These are phyloP conservation scores for Gari tellinella DNA, from an alignment of 2,888 invertebrate genomes.

Conservation along the genomic window DNA sequence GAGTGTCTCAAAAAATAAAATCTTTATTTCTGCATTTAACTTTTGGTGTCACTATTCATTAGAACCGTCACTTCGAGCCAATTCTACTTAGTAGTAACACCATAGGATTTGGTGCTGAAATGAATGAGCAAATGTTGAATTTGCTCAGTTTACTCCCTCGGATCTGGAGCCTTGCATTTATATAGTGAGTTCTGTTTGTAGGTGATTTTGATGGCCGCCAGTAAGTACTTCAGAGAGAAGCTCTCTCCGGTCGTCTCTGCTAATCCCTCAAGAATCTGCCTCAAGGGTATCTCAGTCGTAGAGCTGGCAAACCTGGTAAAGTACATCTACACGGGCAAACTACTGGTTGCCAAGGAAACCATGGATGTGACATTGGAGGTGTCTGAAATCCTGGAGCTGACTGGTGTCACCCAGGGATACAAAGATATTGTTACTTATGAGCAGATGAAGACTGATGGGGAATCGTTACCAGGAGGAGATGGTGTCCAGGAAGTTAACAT, in stretches of 20 bases:
- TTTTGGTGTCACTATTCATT: too few species aligned
- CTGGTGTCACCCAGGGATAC: constrained; percentile 49
- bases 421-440: constrained; percentile 52
- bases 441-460: constrained; percentile 8
- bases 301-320: constrained; percentile 55
- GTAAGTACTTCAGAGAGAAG: constrained; percentile 54
- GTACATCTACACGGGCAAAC: constrained; percentile 58
- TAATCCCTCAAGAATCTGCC: constrained; percentile 41
- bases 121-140: too few species aligned
- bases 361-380: constrained; percentile 56
- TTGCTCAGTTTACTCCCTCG: too few species aligned
- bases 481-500: too few species aligned
- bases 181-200: constrained; percentile 23
- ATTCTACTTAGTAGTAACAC: too few species aligned
- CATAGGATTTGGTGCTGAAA: too few species aligned
- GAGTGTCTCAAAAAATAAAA: too few species aligned
- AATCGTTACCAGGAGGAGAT: too few species aligned
- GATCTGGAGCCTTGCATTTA: neutral
- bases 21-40: too few species aligned
- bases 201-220: constrained; percentile 59
- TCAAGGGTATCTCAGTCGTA: constrained; percentile 58
- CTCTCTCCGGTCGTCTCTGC: constrained; percentile 34
- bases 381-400: constrained; percentile 50
- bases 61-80: too few species aligned
- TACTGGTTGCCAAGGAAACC: constrained; percentile 53